Percentiles rank a stretch among this genome's conserved stretches.
Evolutionary conservation across 2,888 invertebrate species (phyloP).

Genomic region (Drosophila birchii): DNA sequence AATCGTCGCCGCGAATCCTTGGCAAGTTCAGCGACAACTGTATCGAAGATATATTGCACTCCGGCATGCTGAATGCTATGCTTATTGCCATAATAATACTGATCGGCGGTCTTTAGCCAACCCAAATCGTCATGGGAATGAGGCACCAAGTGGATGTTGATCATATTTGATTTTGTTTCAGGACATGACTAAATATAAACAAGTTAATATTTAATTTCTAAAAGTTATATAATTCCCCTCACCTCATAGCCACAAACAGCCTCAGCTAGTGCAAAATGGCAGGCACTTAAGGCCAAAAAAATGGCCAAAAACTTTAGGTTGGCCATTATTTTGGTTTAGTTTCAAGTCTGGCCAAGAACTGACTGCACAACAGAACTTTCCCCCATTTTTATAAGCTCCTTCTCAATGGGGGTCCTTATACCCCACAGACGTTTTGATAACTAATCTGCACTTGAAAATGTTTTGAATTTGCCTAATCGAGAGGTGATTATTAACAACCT

Average conservation of each 20-base stretch:
- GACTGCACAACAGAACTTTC: neutral
- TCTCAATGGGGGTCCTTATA: constrained; percentile 17
- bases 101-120: constrained; percentile 97
- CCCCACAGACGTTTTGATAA: constrained; percentile 3
- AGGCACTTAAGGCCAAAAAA: constrained; percentile 26
- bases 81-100: constrained; percentile 94
- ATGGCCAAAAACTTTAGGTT: neutral
- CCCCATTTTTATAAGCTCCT: constrained; percentile 23
- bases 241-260: constrained; percentile 54
- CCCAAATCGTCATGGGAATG: constrained; percentile 98
- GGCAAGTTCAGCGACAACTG: constrained; percentile 91
- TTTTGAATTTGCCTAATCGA: constrained; percentile 18
- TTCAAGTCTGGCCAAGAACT: constrained; percentile 1
- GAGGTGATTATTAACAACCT: constrained; percentile 4
- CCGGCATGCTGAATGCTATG: constrained; percentile 90
- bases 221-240: neutral
- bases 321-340: neutral
- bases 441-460: constrained; percentile 22
- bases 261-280: constrained; percentile 6
- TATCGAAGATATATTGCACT: constrained; percentile 96
- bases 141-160: constrained; percentile 93
- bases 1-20: constrained; percentile 91
- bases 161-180: constrained; percentile 86
- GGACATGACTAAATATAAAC: constrained; percentile 87
- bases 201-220: neutral